Percentiles rank a stretch among this genome's conserved stretches.
Evolutionary conservation across 2,888 invertebrate genomes (phyloP).

Genomic region (Aporophyla nigra): DNA sequence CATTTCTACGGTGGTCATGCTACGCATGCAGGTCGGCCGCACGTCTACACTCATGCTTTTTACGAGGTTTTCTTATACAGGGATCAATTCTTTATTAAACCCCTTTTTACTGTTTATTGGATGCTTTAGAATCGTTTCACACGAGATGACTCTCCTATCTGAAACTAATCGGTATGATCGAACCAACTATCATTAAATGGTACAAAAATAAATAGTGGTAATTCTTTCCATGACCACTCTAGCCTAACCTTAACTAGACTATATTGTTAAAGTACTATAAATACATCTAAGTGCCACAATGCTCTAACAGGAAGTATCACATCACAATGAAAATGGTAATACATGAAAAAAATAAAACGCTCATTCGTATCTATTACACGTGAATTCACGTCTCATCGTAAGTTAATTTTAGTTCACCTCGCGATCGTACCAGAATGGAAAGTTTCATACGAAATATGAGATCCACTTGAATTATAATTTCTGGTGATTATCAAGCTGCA

Average conservation of each 20-base stretch:
- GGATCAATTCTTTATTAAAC: constrained; percentile 36
- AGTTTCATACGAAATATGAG: constrained; percentile 73
- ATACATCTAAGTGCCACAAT: constrained; percentile 51
- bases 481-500: constrained; percentile 49
- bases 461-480: constrained; percentile 62
- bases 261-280: constrained; percentile 48
- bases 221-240: constrained; percentile 8
- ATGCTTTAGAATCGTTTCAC: constrained; percentile 26
- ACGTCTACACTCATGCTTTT: constrained; percentile 62
- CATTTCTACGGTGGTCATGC: too few relatives aligned
- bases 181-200: constrained; percentile 1
- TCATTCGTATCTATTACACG: constrained; percentile 73
- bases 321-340: constrained; percentile 58
- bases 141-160: constrained; percentile 12
- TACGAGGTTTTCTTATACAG: constrained; percentile 53
- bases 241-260: constrained; percentile 39
- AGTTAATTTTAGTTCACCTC: constrained; percentile 82
- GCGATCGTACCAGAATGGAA: constrained; percentile 80
- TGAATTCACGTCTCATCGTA: constrained; percentile 77
- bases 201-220: constrained; percentile 6
- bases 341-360: constrained; percentile 63
- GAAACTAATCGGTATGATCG: constrained; percentile 11
- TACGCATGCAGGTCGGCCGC: constrained; percentile 65
- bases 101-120: constrained; percentile 51
- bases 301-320: constrained; percentile 51